Base-by-base conservation (phyloP, 2,113 vertebrate genomes). In the Orthonyx spaldingii region DNA sequence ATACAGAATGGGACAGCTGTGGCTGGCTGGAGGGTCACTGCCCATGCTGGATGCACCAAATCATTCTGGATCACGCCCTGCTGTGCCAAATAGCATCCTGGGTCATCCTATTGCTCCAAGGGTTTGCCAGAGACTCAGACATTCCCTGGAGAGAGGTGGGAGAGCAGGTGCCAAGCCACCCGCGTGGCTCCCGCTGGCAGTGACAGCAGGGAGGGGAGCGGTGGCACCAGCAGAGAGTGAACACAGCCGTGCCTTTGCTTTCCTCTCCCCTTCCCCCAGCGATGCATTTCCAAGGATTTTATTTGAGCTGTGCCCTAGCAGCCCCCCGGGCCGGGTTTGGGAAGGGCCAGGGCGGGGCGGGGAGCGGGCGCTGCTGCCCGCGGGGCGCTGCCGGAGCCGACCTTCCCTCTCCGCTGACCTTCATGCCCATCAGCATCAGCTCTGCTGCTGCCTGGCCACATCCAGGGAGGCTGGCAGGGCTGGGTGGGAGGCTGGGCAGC, bases 371-470 rank as follows among this genome's bases (percentile, higher is more conserved):
- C 56, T n/a, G 44, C 66, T 56, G 50, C 52, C 78, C 8, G 6
- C 3, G 1, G 60, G 84, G 87, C 7, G 0, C 55, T 3, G 24
- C 50, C 0, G 0, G 76, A 55, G 87, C 52, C 0, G 66, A 35
- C 83, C 82, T 92, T 93, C 44, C 57, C 41, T 76, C 74, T 81
- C 77, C 21, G 0, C 68, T 88, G 94, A 95, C 95, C 94, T 95
- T 96, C 95, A 90, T 49, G 93, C 75, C 90, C 90, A 71, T 90
- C 91, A 83, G 90, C 80, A 41, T 80, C 92, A 82, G 93, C 88
- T 59, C 20, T 39, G 83, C 93, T 52, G 90, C n/a, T n/a, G n/a
- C 90, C 57, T 37, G 27, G 56, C 7, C 8, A 20, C 49, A 3
- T 10, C 75, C 55, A 33, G 8, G 89, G 82, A 44, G 44, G 84